Base-by-base conservation (phyloP, 2,797 vertebrate species). In the Zonotrichia albicollis region DNA sequence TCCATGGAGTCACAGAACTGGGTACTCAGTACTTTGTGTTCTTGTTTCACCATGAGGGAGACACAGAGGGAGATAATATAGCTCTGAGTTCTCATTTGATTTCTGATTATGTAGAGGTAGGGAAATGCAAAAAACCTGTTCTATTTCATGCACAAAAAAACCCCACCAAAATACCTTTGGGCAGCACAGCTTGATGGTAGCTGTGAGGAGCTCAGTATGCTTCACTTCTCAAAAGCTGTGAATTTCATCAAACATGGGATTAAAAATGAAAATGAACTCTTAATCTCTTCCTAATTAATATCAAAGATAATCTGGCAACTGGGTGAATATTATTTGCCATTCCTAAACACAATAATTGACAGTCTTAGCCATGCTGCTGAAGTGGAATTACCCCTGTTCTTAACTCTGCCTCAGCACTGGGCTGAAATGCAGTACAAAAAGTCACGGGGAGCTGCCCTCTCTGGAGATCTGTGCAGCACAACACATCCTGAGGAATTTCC, bases 11-110 rank as follows among this genome's bases (percentile, higher is more conserved):
- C 57, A 6, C 3, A 45, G 21, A 55, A 15, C 48, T 77, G 45
- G 42, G 26, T 85, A 27, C 13, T 70, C 34, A 23, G 27, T 38
- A 27, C 12, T 66, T 58, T 9, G 25, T 71, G 57, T 67, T 48
- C 58, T 74, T 45, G 9, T 66, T 87, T 85, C 42, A 45, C 36
- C 20, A 1, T 27, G 32, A 0, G 0, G 4, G 26, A 27, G 1
- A 42, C 40, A 72, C 6, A 30, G 30, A 65, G 21, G 34, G 65
- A 61, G 36, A 34, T 51, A 15, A 0, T 34, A 16, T 25, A 79
- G 10, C 22, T 89, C 38, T 70, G 67, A 73, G 45, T 80, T 91
- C 43, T 73, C 11, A 5, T 27, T 42, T 73, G 46, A 21, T 58
- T 82, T 40, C n/a, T 79, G 11, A 18, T 64, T 43, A 19, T 20